Evolutionary conservation across 2,888 invertebrate species (phyloP).

Genomic region (Melanotus villosus): DNA sequence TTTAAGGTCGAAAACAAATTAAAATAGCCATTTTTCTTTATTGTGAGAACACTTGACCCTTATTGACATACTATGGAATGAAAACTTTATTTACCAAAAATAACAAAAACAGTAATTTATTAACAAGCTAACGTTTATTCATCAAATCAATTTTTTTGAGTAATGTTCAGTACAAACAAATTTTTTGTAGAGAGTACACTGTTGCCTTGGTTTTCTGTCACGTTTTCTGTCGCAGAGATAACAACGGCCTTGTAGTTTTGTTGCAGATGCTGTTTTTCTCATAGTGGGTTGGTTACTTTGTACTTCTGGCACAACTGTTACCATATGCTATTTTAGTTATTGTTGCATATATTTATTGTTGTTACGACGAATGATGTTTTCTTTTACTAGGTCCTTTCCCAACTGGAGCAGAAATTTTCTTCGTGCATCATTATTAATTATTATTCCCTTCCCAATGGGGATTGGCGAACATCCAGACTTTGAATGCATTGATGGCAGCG

Average conservation of each 20-base stretch:
- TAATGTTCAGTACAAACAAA: neutral
- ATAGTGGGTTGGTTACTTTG: neutral
- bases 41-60: too few relatives aligned
- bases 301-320: neutral
- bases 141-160: too few relatives aligned
- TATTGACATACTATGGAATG: too few relatives aligned
- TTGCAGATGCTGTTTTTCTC: neutral
- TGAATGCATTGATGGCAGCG: slow-evolving; percentile 24
- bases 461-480: slow-evolving; percentile 22
- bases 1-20: too few relatives aligned
- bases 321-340: slow-evolving; percentile 2
- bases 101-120: too few relatives aligned
- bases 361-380: slow-evolving; percentile 8
- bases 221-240: neutral
- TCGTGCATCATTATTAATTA: too few relatives aligned
- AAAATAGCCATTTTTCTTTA: too few relatives aligned
- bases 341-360: slow-evolving; percentile 3
- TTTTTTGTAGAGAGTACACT: neutral
- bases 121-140: too few relatives aligned
- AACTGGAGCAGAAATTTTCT: neutral
- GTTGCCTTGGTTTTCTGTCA: neutral
- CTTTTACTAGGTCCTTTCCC: neutral
- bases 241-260: neutral
- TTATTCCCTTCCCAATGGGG: neutral
- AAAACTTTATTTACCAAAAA: too few relatives aligned